Conservation (phyloP, 2,888 invertebrate genomes). For the Oligia strigilis region DNA sequence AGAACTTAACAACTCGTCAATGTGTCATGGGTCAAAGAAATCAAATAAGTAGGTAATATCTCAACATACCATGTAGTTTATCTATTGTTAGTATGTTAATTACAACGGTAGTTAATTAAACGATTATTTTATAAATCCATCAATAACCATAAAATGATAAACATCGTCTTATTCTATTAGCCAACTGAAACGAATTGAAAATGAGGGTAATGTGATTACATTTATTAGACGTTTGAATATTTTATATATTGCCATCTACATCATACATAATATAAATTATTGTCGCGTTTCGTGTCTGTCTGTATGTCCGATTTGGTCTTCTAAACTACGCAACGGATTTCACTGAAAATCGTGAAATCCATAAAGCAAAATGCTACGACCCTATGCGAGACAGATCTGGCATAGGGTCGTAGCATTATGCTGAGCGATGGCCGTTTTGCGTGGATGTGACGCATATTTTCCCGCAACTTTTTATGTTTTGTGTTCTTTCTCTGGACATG, state of each 20-base stretch:
- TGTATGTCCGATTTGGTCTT: not conserved
- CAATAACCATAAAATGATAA: not conserved
- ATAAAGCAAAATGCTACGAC: too few species aligned
- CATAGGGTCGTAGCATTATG: too few species aligned
- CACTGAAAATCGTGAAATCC: too few species aligned
- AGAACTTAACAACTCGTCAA: too few species aligned
- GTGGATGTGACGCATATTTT: too few species aligned
- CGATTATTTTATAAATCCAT: not conserved
- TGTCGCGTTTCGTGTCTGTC: not conserved
- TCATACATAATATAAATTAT: too few species aligned
- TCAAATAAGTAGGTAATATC: constrained; percentile 2
- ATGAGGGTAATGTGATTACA: not conserved
- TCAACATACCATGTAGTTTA: not conserved
- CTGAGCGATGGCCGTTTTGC: too few species aligned
- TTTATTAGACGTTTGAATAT: not conserved
- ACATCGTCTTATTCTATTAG: not conserved
- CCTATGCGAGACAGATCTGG: too few species aligned
- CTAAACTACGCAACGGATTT: not conserved
- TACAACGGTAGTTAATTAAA: constrained; percentile 2
- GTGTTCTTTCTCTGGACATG: too few species aligned
- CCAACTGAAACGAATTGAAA: constrained; percentile 22
- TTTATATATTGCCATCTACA: too few species aligned
- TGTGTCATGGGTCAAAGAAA: constrained; percentile 13
- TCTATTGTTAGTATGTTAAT: constrained; percentile 24
- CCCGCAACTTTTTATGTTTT: too few species aligned